These are phyloP conservation scores for Prunella strophiata DNA, from an alignment of 2,797 vertebrate species.

Conservation along the genomic window DNA sequence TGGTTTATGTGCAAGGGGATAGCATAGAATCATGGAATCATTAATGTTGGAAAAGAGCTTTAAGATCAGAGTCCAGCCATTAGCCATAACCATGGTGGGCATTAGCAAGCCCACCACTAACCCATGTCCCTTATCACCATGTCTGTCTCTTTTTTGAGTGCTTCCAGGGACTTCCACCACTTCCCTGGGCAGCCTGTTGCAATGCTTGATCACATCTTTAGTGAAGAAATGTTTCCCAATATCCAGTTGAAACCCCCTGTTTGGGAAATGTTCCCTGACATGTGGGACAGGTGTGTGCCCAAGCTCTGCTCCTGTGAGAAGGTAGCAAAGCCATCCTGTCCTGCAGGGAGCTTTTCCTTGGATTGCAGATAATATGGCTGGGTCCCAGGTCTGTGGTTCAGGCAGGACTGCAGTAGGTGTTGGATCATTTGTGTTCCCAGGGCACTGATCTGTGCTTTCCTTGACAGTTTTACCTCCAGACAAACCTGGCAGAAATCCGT, in stretches of 20 bases:
- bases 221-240: background rate
- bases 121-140: background rate
- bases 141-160: background rate
- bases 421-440: background rate
- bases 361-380: background rate
- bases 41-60: background rate
- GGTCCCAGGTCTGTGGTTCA: background rate
- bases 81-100: background rate
- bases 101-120: background rate
- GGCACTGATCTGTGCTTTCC: slow-evolving; percentile 33
- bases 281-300: rapidly evolving
- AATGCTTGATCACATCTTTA: background rate
- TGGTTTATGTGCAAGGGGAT: background rate
- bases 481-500: slow-evolving; percentile 82
- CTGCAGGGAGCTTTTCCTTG: background rate
- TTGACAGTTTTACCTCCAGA: slow-evolving; percentile 78
- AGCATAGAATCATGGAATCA: background rate
- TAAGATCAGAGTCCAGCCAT: background rate
- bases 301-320: background rate
- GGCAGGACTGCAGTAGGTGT: background rate
- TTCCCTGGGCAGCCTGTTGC: background rate
- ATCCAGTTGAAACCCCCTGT: background rate
- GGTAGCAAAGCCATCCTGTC: background rate
- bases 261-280: background rate
- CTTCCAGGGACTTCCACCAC: background rate